Conservation (phyloP, 2,888 invertebrate species). For the Plagiodera versicolora region DNA sequence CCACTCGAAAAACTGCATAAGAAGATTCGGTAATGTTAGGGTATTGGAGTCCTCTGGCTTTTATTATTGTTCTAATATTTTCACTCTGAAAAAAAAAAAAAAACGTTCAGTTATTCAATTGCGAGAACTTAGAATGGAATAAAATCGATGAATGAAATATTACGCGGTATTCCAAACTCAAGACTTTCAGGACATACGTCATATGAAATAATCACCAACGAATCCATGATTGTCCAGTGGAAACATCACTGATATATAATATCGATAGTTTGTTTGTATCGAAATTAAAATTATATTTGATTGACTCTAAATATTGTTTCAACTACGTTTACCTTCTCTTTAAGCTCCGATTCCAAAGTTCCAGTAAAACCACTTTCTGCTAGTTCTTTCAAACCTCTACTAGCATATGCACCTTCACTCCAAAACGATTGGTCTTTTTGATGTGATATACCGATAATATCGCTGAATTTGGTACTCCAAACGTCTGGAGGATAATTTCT, state of each 20-base stretch:
- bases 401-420: slow-evolving; percentile 83
- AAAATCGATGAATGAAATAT: too few relatives aligned
- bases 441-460: slow-evolving; percentile 93
- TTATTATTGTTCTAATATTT: slow-evolving; percentile 85
- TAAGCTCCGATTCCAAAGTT: slow-evolving; percentile 86
- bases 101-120: not conserved
- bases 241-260: too few relatives aligned
- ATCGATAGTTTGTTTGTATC: too few relatives aligned
- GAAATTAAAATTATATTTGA: too few relatives aligned
- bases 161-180: too few relatives aligned
- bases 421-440: slow-evolving; percentile 80
- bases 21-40: slow-evolving; percentile 82
- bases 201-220: too few relatives aligned
- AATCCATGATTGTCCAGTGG: too few relatives aligned
- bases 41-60: slow-evolving; percentile 86
- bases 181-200: too few relatives aligned
- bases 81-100: slow-evolving; percentile 61
- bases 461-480: slow-evolving; percentile 89
- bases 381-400: slow-evolving; percentile 83
- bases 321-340: slow-evolving; percentile 69
- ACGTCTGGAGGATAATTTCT: slow-evolving; percentile 87
- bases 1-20: slow-evolving; percentile 84
- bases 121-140: too few relatives aligned
- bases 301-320: not conserved
- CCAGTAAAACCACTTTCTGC: slow-evolving; percentile 91